phyloP scores from a whole-genome alignment of 1,140 invertebrate genomes.

The Whitmania pigra region DNA sequence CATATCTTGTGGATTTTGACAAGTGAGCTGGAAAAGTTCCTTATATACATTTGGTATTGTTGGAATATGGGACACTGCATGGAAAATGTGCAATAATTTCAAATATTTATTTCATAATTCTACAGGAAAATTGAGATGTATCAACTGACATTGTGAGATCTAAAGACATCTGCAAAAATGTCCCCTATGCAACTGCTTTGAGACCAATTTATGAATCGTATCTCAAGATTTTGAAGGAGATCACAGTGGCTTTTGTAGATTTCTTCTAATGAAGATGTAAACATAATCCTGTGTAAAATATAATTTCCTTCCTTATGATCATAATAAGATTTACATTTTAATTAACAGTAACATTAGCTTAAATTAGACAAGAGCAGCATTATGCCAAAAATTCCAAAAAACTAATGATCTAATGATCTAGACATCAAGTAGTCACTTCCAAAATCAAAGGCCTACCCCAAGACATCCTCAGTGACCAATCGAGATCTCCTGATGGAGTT shows the following conservation, averaged over 20 bases:
- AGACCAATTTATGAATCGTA: constrained; percentile 36
- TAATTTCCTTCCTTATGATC: neutral
- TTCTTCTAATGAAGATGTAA: constrained; percentile 39
- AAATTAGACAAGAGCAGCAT: too few relatives aligned
- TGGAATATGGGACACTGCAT: constrained; percentile 21
- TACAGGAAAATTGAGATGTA: neutral
- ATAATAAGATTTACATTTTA: neutral
- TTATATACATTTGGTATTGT: constrained; percentile 24
- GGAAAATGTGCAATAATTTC: constrained; percentile 16
- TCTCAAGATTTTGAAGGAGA: constrained; percentile 38
- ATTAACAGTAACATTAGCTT: too few relatives aligned
- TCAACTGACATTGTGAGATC: neutral
- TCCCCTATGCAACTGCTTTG: constrained; percentile 33
- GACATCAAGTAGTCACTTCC: too few relatives aligned
- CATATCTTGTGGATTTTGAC: constrained; percentile 17
- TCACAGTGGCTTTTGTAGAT: constrained; percentile 41
- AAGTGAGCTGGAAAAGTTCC: constrained; percentile 14
- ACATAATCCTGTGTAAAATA: constrained; percentile 31
- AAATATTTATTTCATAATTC: neutral
- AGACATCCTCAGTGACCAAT: constrained; percentile 35
- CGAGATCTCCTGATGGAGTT: constrained; percentile 36
- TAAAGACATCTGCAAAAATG: constrained; percentile 21
- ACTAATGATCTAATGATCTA: too few relatives aligned
- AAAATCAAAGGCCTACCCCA: constrained; percentile 26
- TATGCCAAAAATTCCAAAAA: too few relatives aligned